These are phyloP conservation scores for Myrmecobius fasciatus DNA, from an alignment of 2,113 vertebrate genomes.

Conservation along the genomic window DNA sequence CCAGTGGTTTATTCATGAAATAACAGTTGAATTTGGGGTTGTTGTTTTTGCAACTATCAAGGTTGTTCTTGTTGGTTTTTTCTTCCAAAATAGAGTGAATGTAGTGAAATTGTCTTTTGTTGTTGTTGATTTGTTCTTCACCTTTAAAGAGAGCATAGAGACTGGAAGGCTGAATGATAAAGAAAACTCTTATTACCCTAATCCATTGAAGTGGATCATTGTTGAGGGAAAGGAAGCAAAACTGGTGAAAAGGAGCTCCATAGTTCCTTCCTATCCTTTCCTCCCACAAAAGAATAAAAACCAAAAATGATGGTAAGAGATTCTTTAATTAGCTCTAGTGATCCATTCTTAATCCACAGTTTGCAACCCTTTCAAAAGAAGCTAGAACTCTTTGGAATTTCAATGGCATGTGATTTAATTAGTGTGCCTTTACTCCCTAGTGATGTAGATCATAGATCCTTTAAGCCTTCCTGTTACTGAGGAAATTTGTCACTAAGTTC, in stretches of 20 bases:
- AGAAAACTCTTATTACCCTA: neutral
- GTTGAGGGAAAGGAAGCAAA: neutral
- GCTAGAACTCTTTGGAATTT: neutral
- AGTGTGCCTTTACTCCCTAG: neutral
- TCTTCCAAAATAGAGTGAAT: neutral
- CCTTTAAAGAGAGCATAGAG: neutral
- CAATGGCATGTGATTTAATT: neutral
- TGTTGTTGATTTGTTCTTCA: neutral
- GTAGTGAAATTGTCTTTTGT: neutral
- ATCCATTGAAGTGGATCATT: neutral
- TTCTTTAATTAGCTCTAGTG: constrained; percentile 9
- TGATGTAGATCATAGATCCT: neutral
- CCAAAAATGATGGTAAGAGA: neutral
- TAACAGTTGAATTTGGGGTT: neutral
- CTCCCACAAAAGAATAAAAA: neutral
- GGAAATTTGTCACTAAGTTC: neutral
- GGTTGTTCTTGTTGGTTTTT: neutral
- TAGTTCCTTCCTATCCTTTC: neutral
- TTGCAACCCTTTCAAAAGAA: neutral
- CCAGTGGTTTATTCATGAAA: neutral
- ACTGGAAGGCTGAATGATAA: fast-evolving
- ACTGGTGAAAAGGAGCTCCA: neutral
- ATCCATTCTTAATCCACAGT: neutral
- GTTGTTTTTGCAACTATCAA: neutral
- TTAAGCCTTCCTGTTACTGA: neutral